Percentiles rank a stretch among this genome's conserved stretches.
Conservation (phyloP, 2,797 vertebrate genomes). For the Pipistrellus nathusii region DNA sequence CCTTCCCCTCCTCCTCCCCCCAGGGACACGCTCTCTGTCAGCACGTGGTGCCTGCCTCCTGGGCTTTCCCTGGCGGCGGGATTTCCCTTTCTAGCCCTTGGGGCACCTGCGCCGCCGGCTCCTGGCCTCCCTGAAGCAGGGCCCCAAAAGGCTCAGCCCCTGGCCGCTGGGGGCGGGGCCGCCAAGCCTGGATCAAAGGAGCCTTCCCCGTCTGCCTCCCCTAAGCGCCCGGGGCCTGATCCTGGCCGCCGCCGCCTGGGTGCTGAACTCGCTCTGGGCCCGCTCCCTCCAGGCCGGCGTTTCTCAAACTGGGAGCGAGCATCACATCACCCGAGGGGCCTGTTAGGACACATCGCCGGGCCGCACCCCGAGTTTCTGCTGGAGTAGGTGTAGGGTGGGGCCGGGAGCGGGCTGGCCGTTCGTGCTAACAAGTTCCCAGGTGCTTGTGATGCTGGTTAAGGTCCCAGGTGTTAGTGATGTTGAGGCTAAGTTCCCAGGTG, state of each 20-base stretch:
- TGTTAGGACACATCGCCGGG: neutral
- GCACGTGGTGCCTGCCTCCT: neutral
- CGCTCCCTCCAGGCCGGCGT: neutral
- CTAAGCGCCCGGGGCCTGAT: conserved; percentile 8
- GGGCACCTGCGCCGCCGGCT: neutral
- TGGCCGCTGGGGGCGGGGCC: neutral
- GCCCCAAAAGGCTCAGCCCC: neutral
- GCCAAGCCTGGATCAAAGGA: neutral
- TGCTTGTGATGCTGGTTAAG: neutral
- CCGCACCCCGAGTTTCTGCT: neutral
- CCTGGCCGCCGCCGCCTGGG: neutral
- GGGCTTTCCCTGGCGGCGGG: neutral
- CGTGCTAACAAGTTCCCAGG: conserved; percentile 17
- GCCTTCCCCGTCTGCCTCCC: neutral
- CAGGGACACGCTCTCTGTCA: neutral
- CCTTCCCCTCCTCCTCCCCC: neutral
- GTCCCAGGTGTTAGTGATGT: too few species aligned
- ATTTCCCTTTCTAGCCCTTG: conserved; percentile 28
- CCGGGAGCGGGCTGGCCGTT: neutral
- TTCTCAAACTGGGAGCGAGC: neutral
- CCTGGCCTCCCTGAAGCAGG: neutral
- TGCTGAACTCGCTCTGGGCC: neutral
- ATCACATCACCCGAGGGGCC: neutral
- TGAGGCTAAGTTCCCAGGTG: too few species aligned
- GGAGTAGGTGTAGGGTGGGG: neutral